Conservation (phyloP, 2,888 invertebrate genomes). For the Argyresthia goedartella region DNA sequence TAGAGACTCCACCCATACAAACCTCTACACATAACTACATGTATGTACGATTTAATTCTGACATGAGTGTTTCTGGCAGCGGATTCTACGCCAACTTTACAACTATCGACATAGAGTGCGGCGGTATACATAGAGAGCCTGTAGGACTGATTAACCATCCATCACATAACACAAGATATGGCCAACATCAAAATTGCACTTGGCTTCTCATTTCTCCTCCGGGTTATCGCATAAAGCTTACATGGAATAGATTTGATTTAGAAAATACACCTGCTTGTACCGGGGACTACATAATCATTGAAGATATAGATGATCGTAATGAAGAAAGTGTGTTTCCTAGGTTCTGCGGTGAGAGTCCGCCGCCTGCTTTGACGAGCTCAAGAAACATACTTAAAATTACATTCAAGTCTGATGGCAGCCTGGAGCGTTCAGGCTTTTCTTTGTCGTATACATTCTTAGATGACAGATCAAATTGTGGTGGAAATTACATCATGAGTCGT, state of each 20-base stretch:
- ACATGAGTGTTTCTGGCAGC: conserved; percentile 62
- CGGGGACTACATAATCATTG: conserved; percentile 79
- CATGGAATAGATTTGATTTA: conserved; percentile 80
- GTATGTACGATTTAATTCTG: conserved; percentile 76
- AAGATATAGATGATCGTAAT: conserved; percentile 63
- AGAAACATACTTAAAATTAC: conserved; percentile 77
- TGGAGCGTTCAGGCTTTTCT: conserved; percentile 77
- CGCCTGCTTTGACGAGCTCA: conserved; percentile 76
- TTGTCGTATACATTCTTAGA: conserved; percentile 73
- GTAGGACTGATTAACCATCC: conserved; percentile 78
- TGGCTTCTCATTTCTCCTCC: conserved; percentile 84
- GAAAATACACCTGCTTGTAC: conserved; percentile 69
- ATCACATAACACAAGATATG: conserved; percentile 30
- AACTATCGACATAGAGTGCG: conserved; percentile 77
- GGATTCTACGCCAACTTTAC: conserved; percentile 86
- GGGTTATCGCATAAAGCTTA: conserved; percentile 77
- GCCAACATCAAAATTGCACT: conserved; percentile 67
- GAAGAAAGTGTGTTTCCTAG: conserved; percentile 44
- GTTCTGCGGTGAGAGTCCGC: conserved; percentile 78
- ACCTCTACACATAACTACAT: conserved; percentile 81
- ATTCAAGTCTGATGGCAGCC: conserved; percentile 72
- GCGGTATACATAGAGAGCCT: conserved; percentile 75
- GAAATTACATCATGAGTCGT: conserved; percentile 72
- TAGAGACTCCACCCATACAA: conserved; percentile 65
- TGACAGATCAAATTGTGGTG: conserved; percentile 75